phyloP scores from a whole-genome alignment of 2,888 invertebrate genomes.

The Eupithecia centaureata region DNA sequence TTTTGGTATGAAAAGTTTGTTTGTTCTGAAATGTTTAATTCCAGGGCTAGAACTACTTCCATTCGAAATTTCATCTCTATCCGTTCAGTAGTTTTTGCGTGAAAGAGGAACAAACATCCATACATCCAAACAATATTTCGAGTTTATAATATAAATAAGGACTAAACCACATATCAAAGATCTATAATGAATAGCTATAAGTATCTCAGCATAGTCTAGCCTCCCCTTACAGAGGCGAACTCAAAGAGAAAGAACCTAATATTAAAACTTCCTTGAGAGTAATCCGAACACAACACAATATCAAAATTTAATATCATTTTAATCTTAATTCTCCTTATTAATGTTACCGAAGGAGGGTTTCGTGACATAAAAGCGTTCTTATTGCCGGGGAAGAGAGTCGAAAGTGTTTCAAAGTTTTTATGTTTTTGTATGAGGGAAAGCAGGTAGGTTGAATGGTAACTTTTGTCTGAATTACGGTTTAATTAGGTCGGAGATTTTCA shows the following conservation, averaged over 20 bases:
- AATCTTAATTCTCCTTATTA: conserved; percentile 84
- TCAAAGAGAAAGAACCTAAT: conserved; percentile 69
- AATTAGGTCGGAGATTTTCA: conserved; percentile 71
- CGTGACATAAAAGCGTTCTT: conserved; percentile 44
- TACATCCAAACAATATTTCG: no score
- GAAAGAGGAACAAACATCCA: no score
- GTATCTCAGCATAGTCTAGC: conserved; percentile 22
- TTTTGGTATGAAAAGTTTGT: no score
- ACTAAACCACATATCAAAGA: no score
- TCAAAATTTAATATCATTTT: conserved; percentile 84
- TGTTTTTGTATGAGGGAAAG: conserved; percentile 52
- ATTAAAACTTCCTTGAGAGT: conserved; percentile 79
- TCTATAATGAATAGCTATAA: conserved; percentile 26
- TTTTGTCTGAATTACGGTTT: conserved; percentile 66
- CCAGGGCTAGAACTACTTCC: no score
- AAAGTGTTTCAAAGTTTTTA: conserved; percentile 28
- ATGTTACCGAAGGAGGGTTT: conserved; percentile 75
- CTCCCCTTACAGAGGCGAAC: conserved; percentile 53
- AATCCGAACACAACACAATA: conserved; percentile 83
- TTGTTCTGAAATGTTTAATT: no score
- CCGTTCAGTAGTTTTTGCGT: no score
- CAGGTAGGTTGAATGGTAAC: conserved; percentile 82
- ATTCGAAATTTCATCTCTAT: no score
- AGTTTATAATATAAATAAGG: no score
- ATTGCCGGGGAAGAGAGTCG: conserved; percentile 21